Conservation (phyloP, 2,113 vertebrate genomes). For the Nematolebias whitei region DNA sequence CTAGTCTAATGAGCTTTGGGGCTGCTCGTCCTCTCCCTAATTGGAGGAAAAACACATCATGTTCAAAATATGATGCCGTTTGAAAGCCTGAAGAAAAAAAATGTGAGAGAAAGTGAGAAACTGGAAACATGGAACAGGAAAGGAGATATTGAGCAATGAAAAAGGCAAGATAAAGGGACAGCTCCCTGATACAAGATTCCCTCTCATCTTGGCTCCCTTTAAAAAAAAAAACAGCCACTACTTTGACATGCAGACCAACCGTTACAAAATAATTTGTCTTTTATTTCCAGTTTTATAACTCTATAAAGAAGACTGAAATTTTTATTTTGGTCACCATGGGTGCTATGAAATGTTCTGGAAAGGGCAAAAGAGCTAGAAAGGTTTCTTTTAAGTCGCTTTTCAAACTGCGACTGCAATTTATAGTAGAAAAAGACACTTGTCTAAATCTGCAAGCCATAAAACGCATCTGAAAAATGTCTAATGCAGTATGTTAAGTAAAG, state of each 20-base stretch:
- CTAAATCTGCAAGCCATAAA: background rate
- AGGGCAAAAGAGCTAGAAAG: background rate
- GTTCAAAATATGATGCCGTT: constrained; percentile 43
- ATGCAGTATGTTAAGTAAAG: background rate
- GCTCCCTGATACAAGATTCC: constrained; percentile 11
- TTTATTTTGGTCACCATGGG: background rate
- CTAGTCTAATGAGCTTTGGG: constrained; percentile 61
- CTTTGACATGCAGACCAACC: constrained; percentile 19
- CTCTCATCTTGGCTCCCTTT: constrained; percentile 33
- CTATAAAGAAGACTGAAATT: background rate
- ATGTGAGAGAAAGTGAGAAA: constrained; percentile 9
- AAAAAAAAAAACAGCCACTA: constrained; percentile 18
- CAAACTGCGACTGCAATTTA: background rate
- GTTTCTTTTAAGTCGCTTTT: background rate
- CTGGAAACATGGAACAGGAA: constrained; percentile 8
- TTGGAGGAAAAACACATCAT: constrained; percentile 65
- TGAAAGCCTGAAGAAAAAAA: constrained; percentile 35
- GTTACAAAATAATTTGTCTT: constrained; percentile 17
- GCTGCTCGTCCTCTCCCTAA: constrained; percentile 60
- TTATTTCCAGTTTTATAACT: background rate
- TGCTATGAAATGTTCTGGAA: background rate
- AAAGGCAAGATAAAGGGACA: constrained; percentile 36
- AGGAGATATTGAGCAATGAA: constrained; percentile 26
- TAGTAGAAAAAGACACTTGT: background rate
- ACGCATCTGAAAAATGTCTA: background rate